These are phyloP conservation scores for Subacronicta megacephala DNA, from an alignment of 2,888 invertebrate genomes.

Conservation along the genomic window DNA sequence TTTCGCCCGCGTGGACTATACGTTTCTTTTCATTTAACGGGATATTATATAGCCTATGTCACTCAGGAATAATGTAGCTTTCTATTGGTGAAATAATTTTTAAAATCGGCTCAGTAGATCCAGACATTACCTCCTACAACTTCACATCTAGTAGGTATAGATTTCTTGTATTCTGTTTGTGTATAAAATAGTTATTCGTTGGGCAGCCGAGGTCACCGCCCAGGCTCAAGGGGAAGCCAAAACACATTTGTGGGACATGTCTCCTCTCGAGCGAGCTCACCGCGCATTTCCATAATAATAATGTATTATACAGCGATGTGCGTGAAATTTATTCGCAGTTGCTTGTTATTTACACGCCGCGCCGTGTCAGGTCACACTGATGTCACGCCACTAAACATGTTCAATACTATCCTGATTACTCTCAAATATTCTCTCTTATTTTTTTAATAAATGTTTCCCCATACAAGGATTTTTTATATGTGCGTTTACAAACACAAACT, in stretches of 20 bases:
- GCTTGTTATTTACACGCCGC: conserved; percentile 59
- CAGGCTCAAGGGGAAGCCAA: conserved; percentile 61
- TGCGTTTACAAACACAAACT: too few species aligned
- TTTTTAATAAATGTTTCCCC: too few species aligned
- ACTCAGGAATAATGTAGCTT: too few species aligned
- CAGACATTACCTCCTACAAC: too few species aligned
- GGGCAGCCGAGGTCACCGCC: conserved; percentile 52
- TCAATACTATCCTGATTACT: conserved; percentile 26
- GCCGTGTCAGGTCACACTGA: conserved; percentile 53
- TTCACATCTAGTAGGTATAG: too few species aligned
- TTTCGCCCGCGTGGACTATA: too few species aligned
- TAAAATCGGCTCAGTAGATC: too few species aligned
- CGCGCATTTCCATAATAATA: conserved; percentile 67
- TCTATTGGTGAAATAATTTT: too few species aligned
- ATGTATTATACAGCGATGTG: conserved; percentile 59
- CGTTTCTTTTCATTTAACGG: too few species aligned
- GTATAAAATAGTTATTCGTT: conserved; percentile 41
- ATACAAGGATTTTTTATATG: too few species aligned
- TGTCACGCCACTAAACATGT: conserved; percentile 34
- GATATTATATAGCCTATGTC: too few species aligned
- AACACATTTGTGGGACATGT: conserved; percentile 59
- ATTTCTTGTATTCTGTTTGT: conserved; percentile 17
- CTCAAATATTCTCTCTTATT: neutral
- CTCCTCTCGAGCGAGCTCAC: conserved; percentile 54
- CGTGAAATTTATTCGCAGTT: conserved; percentile 70